phyloP scores from a whole-genome alignment of 2,888 invertebrate genomes.

The Schrankia costaestrigalis region DNA sequence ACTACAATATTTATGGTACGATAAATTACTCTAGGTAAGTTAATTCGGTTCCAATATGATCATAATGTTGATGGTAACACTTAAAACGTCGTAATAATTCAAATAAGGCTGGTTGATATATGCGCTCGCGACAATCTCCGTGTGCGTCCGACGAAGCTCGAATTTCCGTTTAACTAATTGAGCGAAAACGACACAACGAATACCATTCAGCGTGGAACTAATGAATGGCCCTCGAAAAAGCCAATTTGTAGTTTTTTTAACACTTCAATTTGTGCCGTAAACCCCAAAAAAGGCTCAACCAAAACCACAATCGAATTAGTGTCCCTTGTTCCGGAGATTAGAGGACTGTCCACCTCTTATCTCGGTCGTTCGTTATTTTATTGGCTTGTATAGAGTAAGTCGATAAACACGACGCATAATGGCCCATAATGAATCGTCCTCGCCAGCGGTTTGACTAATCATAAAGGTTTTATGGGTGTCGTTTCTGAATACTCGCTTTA shows the following conservation, averaged over 20 bases:
- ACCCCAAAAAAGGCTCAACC: slow-evolving; percentile 75
- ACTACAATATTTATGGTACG: slow-evolving; percentile 23
- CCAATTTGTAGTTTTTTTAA: slow-evolving; percentile 80
- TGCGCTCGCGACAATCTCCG: slow-evolving; percentile 32
- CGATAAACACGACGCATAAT: slow-evolving; percentile 80
- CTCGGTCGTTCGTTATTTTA: slow-evolving; percentile 80
- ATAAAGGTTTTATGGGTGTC: slow-evolving; percentile 78
- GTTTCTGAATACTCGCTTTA: slow-evolving; percentile 63
- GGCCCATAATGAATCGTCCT: slow-evolving; percentile 79
- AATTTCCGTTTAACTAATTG: slow-evolving; percentile 79
- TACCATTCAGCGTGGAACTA: slow-evolving; percentile 73
- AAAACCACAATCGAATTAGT: slow-evolving; percentile 81
- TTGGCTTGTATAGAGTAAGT: slow-evolving; percentile 78
- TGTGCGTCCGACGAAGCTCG: slow-evolving; percentile 52
- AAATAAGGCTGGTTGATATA: slow-evolving; percentile 11
- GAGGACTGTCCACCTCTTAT: slow-evolving; percentile 78
- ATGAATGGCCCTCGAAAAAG: slow-evolving; percentile 76
- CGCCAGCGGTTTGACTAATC: slow-evolving; percentile 75
- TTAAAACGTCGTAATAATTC: slow-evolving; percentile 34
- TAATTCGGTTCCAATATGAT: slow-evolving; percentile 27
- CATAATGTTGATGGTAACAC: slow-evolving; percentile 30
- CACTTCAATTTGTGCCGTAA: slow-evolving; percentile 79
- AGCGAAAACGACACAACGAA: slow-evolving; percentile 77
- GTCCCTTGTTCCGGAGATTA: slow-evolving; percentile 81
- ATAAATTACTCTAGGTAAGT: slow-evolving; percentile 23